phyloP scores from a whole-genome alignment of 2,888 invertebrate genomes.

The Trissoscelio sp. region DNA sequence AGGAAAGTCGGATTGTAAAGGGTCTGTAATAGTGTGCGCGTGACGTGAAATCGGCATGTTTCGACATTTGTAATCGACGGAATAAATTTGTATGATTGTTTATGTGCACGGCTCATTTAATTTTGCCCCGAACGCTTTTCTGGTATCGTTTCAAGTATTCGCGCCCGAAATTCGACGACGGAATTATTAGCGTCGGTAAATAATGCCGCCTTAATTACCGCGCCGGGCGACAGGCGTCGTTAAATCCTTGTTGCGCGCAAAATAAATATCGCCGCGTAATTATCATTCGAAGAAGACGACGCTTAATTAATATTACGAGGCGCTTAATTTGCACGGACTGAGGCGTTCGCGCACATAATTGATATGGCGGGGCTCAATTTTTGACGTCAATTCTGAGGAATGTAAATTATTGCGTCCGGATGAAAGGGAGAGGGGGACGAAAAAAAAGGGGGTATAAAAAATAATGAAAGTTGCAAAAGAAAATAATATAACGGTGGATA shows the following conservation, averaged over 20 bases:
- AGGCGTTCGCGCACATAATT: neutral
- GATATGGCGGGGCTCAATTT: neutral
- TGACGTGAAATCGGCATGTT: too few relatives aligned
- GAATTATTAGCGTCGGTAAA: conserved; percentile 37
- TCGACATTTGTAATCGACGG: conserved; percentile 8
- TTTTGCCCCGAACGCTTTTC: conserved; percentile 11
- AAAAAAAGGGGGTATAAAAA: neutral
- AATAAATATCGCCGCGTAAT: conserved; percentile 43
- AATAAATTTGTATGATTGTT: conserved; percentile 43
- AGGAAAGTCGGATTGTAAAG: neutral
- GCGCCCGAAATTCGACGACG: conserved; percentile 16
- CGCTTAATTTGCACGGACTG: neutral
- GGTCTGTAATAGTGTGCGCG: too few relatives aligned
- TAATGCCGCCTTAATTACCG: conserved; percentile 31
- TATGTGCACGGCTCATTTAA: conserved; percentile 20
- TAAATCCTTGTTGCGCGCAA: conserved; percentile 34
- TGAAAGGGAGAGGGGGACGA: neutral
- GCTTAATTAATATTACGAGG: conserved; percentile 33
- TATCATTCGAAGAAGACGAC: conserved; percentile 17
- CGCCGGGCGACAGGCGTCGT: conserved; percentile 7
- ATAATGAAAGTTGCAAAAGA: conserved; percentile 16
- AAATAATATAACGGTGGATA: conserved; percentile 9
- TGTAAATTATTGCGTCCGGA: conserved; percentile 19
- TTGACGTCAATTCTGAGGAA: neutral
- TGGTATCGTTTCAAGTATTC: conserved; percentile 23